These are phyloP conservation scores for Neogale vison DNA, from an alignment of 2,113 vertebrate species.

Conservation along the genomic window DNA sequence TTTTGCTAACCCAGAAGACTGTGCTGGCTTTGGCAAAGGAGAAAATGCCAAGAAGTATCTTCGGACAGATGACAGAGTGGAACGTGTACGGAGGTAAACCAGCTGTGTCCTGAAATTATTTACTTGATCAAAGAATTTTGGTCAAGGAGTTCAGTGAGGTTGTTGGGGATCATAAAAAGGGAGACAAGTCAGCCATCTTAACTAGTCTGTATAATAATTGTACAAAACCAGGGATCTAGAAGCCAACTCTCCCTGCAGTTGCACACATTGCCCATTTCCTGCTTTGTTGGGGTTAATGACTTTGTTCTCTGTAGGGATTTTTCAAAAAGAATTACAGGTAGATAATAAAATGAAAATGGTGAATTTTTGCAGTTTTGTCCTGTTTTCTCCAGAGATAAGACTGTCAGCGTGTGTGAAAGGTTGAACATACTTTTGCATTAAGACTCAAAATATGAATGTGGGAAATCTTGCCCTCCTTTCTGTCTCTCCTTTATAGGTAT, in stretches of 20 bases:
- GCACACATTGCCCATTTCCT: background rate
- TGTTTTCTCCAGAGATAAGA: background rate
- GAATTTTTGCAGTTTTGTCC: background rate
- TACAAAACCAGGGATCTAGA: background rate
- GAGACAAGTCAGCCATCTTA: background rate
- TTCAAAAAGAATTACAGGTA: background rate
- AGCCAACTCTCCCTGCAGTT: background rate
- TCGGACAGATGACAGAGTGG: constrained; percentile 86
- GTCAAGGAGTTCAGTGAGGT: background rate
- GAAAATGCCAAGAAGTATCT: constrained; percentile 85
- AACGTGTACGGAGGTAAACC: constrained; percentile 89
- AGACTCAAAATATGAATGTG: background rate
- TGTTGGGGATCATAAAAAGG: background rate
- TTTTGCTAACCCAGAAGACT: constrained; percentile 90
- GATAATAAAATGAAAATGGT: too few species aligned
- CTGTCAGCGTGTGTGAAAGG: background rate
- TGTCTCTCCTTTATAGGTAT: background rate
- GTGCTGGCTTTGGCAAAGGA: constrained; percentile 58
- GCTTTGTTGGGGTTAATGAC: background rate
- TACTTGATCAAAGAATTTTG: background rate
- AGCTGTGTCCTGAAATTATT: background rate
- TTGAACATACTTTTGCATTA: background rate
- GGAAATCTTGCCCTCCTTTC: background rate
- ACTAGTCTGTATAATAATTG: background rate
- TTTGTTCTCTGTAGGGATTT: background rate